These are phyloP conservation scores for Bradynema listronoti DNA, from an alignment of 1,140 invertebrate species.

Conservation along the genomic window DNA sequence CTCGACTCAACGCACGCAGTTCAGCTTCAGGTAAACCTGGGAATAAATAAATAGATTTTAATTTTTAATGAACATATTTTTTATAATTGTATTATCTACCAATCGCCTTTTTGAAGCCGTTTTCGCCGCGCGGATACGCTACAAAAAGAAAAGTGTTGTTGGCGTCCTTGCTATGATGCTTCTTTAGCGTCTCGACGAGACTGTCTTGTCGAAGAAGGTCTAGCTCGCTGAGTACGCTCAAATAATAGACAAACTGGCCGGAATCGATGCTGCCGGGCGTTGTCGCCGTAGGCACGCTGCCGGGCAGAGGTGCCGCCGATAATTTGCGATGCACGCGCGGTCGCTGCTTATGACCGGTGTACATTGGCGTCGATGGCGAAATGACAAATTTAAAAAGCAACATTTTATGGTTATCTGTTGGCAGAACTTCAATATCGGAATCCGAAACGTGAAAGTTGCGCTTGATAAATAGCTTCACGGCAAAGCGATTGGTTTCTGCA, in stretches of 20 bases:
- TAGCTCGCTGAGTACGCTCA: slow-evolving; percentile 32
- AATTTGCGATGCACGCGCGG: neutral
- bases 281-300: neutral
- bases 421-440: slow-evolving; percentile 16
- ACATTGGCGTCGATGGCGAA: slow-evolving; percentile 17
- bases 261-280: neutral
- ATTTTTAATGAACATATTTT: too few relatives aligned
- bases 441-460: slow-evolving; percentile 39
- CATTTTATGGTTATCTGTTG: slow-evolving; percentile 20
- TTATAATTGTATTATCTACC: too few relatives aligned
- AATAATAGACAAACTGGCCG: slow-evolving; percentile 21
- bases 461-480: slow-evolving; percentile 67
- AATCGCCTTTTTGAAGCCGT: slow-evolving; percentile 30
- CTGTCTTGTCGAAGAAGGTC: slow-evolving; percentile 24
- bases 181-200: slow-evolving; percentile 20
- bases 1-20: slow-evolving; percentile 16
- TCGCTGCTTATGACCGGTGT: slow-evolving; percentile 14
- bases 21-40: slow-evolving; percentile 9
- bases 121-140: slow-evolving; percentile 36
- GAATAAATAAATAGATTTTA: too few relatives aligned
- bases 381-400: slow-evolving; percentile 45
- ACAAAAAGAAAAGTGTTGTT: slow-evolving; percentile 48
- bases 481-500: slow-evolving; percentile 79
- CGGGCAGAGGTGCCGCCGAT: neutral
- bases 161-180: slow-evolving; percentile 23